phyloP scores from a whole-genome alignment of 2,888 invertebrate genomes.

The Bedellia somnulentella region DNA sequence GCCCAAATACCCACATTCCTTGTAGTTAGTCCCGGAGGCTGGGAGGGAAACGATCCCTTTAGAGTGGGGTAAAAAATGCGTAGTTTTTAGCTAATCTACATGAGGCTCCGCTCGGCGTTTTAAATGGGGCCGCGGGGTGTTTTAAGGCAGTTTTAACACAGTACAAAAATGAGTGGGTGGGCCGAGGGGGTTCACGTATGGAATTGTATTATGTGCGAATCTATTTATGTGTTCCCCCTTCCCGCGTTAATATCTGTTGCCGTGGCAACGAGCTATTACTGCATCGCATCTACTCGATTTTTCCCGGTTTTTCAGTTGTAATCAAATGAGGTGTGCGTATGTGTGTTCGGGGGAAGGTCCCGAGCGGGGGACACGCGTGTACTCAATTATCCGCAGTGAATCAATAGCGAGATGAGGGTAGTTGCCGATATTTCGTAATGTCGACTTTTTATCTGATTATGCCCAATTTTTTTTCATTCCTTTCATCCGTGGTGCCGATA shows the following conservation, averaged over 20 bases:
- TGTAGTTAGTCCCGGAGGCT: slow-evolving; percentile 46
- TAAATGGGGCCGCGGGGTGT: slow-evolving; percentile 22
- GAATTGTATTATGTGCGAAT: slow-evolving; percentile 54
- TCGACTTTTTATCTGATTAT: slow-evolving; percentile 35
- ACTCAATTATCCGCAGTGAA: slow-evolving; percentile 61
- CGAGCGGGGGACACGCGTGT: slow-evolving; percentile 47
- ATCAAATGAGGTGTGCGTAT: slow-evolving; percentile 54
- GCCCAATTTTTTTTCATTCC: no score
- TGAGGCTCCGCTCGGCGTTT: slow-evolving; percentile 19
- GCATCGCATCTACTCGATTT: slow-evolving; percentile 55
- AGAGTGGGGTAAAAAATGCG: slow-evolving; percentile 64
- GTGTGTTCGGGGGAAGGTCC: slow-evolving; percentile 25
- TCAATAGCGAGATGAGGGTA: slow-evolving; percentile 58
- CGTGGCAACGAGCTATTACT: slow-evolving; percentile 54
- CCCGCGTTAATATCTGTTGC: slow-evolving; percentile 53
- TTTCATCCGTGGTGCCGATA: no score
- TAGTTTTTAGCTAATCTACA: slow-evolving; percentile 69
- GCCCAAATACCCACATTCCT: slow-evolving; percentile 36
- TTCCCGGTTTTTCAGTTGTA: slow-evolving; percentile 61
- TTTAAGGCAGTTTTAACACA: slow-evolving; percentile 58
- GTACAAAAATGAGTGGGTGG: slow-evolving; percentile 44
- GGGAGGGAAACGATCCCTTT: slow-evolving; percentile 21
- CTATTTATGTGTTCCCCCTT: slow-evolving; percentile 48
- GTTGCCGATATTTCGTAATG: slow-evolving; percentile 38
- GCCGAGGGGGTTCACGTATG: slow-evolving; percentile 32